Evolutionary conservation across 2,888 invertebrate species (phyloP).

Genomic region (Acanthacorydalis orientalis): DNA sequence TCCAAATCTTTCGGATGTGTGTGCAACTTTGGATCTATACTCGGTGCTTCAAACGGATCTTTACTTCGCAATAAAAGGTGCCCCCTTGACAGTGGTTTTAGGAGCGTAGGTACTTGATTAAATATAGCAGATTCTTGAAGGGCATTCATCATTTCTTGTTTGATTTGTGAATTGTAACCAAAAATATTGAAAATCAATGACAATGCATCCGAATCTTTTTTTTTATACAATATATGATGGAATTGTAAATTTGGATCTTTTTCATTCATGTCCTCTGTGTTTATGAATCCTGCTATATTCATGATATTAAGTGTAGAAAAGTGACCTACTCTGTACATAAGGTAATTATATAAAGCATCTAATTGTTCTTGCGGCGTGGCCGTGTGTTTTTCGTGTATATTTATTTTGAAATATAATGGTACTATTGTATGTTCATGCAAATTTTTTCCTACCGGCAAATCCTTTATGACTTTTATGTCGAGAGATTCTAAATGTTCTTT

Average conservation of each 20-base stretch:
- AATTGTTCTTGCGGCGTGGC: conserved; percentile 8
- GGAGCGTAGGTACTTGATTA: conserved; percentile 8
- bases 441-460: conserved; percentile 35
- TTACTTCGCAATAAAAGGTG: conserved; percentile 15
- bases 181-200: conserved; percentile 16
- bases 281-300: conserved; percentile 33
- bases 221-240: conserved; percentile 22
- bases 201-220: conserved; percentile 17
- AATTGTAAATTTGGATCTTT: conserved; percentile 34
- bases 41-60: conserved; percentile 16
- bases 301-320: conserved; percentile 23
- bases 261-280: conserved; percentile 23
- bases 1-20: conserved; percentile 31
- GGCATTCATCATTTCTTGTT: conserved; percentile 7
- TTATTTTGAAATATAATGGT: conserved; percentile 16
- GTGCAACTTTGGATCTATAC: conserved; percentile 15
- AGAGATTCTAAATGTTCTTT: conserved; percentile 28
- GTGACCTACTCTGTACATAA: conserved; percentile 29
- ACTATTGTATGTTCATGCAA: conserved; percentile 34
- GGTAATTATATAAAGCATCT: conserved; percentile 27
- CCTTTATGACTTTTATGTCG: conserved; percentile 25
- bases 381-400: neutral
- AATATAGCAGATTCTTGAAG: conserved; percentile 9
- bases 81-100: conserved; percentile 17
- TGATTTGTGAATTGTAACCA: conserved; percentile 17